These are phyloP conservation scores for Nyctereutes procyonoides DNA, from an alignment of 2,113 vertebrate genomes.

Conservation along the genomic window DNA sequence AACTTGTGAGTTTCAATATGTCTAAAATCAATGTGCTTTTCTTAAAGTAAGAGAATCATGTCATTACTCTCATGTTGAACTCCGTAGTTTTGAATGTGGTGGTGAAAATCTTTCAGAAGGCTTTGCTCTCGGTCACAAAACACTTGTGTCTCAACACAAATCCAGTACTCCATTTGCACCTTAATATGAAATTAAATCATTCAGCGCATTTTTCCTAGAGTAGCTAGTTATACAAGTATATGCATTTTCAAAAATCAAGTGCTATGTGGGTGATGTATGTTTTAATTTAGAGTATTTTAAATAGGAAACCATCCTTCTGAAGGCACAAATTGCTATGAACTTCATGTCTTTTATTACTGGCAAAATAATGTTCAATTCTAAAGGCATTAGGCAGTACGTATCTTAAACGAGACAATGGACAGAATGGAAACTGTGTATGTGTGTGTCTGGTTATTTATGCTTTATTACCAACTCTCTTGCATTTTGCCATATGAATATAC, in stretches of 20 bases:
- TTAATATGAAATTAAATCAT: slow-evolving; percentile 81
- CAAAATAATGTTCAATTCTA: slow-evolving; percentile 19
- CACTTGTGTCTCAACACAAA: slow-evolving; percentile 72
- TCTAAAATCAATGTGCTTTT: slow-evolving; percentile 81
- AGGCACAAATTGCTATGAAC: slow-evolving; percentile 39
- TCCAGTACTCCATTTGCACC: slow-evolving; percentile 59
- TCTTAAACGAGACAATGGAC: slow-evolving; percentile 3
- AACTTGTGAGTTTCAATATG: slow-evolving; percentile 83
- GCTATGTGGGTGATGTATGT: slow-evolving; percentile 36
- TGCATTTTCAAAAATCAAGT: slow-evolving; percentile 69
- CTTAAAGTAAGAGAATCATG: slow-evolving; percentile 83
- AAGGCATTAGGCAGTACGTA: not conserved
- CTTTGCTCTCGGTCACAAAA: slow-evolving; percentile 64
- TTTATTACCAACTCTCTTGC: not conserved
- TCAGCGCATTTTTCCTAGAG: slow-evolving; percentile 75
- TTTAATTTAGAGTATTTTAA: slow-evolving; percentile 66
- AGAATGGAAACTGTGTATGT: not conserved
- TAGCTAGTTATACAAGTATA: slow-evolving; percentile 76
- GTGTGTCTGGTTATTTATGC: not conserved
- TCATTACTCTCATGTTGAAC: slow-evolving; percentile 50
- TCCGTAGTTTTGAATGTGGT: slow-evolving; percentile 53
- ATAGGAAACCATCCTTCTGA: slow-evolving; percentile 42
- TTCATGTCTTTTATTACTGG: slow-evolving; percentile 53
- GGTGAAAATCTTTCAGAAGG: slow-evolving; percentile 53
- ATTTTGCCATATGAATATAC: not conserved